Base-by-base conservation (phyloP, 2,888 invertebrate genomes). In the Druceiella hillmani region DNA sequence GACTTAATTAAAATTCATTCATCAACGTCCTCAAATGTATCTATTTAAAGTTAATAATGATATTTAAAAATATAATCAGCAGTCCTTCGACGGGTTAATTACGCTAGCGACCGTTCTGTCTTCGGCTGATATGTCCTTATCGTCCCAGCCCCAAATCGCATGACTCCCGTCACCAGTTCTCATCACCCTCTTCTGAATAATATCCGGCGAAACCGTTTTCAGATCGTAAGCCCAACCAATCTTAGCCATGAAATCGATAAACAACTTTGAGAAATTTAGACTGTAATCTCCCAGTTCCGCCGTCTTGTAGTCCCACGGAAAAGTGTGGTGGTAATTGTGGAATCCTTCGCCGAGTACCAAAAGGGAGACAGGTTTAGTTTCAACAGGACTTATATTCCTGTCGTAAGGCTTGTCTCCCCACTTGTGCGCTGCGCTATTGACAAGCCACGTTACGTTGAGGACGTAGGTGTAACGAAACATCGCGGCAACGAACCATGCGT, bases 221-320 rank as follows among this genome's bases (percentile, higher is more conserved):
- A 90, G 62, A 56, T 92, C 90, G 57, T 90, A 90, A 1, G 88
- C 91, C 81, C 82, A 85, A 13, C 93, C 93, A 39, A 92, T 75
- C 54, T 72, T 76, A 3, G 87, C 81, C 72, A 86, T 87, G 41
- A 81, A 66, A 54, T 90, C 87, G 46, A 90, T 86, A 56, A 89
- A 83, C 3, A 77, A 59, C 22, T 84, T 83, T 1, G 87, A 83
- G 24, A 81, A 57, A 57, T 90, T 90, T 22, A 82, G 57, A 9
- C 76, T 72, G 55, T 81, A 79, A 46, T 76, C 64, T 17, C 87
- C 87, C 17, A 85, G 68, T 57, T 89, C 89, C 10, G 85, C 79
- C 9, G 88, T 82, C 55, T 85, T 81, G 68, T 89, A 89, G 55
- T 89, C 89, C 79, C 85, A 86, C 1, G 89, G 88, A 70, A 88